phyloP scores from a whole-genome alignment of 2,113 vertebrate genomes.

The Acanthochromis polyacanthus region DNA sequence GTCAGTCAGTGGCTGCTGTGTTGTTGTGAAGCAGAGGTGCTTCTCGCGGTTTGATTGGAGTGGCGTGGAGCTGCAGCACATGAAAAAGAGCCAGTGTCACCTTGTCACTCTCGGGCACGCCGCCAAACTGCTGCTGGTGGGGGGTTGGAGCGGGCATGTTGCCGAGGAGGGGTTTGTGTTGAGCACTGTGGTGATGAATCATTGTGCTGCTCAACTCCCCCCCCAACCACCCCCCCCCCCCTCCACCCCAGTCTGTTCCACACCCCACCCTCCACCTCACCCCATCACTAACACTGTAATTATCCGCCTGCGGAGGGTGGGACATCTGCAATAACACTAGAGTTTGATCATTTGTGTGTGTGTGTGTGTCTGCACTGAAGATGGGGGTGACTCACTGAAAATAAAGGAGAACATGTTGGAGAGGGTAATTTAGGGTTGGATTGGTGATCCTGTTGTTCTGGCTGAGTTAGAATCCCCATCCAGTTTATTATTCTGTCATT shows the following conservation, averaged over 20 bases:
- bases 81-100: conserved; percentile 80
- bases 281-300: conserved; percentile 82
- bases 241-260: conserved; percentile 51
- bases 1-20: conserved; percentile 64
- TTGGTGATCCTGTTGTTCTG: conserved; percentile 20
- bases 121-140: conserved; percentile 75
- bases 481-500: conserved; percentile 20
- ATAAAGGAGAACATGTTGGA: conserved; percentile 9
- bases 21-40: conserved; percentile 71
- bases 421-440: conserved; percentile 41
- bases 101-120: conserved; percentile 81
- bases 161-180: conserved; percentile 63
- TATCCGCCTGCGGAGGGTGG: conserved; percentile 77
- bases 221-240: conserved; percentile 11
- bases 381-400: conserved; percentile 47
- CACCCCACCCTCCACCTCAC: conserved; percentile 65
- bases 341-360: conserved; percentile 59
- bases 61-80: conserved; percentile 67
- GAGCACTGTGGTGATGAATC: conserved; percentile 78
- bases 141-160: conserved; percentile 68
- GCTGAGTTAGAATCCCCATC: conserved; percentile 2
- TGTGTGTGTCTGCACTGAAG: conserved; percentile 25
- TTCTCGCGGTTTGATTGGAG: conserved; percentile 70
- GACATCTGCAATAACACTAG: conserved; percentile 77
- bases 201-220: conserved; percentile 62